Evolutionary conservation across 1,140 invertebrate genomes (phyloP).

Genomic region (Pantala flavescens): DNA sequence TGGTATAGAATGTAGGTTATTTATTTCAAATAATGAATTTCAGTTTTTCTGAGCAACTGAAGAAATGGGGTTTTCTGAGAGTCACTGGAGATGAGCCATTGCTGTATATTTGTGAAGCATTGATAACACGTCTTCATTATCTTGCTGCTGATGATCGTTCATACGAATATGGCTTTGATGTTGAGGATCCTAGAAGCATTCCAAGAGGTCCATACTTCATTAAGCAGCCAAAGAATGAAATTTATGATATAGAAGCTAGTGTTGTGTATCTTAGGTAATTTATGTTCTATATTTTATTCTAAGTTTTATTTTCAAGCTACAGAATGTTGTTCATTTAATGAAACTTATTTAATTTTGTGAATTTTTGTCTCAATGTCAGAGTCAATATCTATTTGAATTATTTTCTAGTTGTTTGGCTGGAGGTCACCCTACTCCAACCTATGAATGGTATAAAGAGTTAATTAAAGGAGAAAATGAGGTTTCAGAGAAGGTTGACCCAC

Average conservation of each 20-base stretch:
- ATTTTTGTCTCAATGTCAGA: neutral
- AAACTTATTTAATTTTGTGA: neutral
- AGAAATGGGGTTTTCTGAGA: conserved; percentile 73
- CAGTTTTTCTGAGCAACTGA: conserved; percentile 56
- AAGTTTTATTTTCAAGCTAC: conserved; percentile 13
- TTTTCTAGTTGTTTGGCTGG: conserved; percentile 61
- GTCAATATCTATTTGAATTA: conserved; percentile 1
- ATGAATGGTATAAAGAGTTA: conserved; percentile 84
- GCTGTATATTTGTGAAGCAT: conserved; percentile 83
- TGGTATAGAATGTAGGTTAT: no score
- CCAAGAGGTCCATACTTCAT: conserved; percentile 81
- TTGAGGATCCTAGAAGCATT: conserved; percentile 63
- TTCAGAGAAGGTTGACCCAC: conserved; percentile 61
- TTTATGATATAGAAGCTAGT: conserved; percentile 70
- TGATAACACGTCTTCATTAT: conserved; percentile 51
- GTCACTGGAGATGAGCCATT: conserved; percentile 62
- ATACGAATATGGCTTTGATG: conserved; percentile 70
- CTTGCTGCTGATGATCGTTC: conserved; percentile 54
- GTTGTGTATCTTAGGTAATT: conserved; percentile 57
- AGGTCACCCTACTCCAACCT: conserved; percentile 81
- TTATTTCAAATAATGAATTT: no score
- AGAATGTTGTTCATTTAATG: neutral
- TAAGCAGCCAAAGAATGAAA: conserved; percentile 66
- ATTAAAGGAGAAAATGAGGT: conserved; percentile 66
- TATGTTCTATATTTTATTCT: neutral